phyloP scores from a whole-genome alignment of 2,888 invertebrate species.

The Fissipunctia ypsillon region DNA sequence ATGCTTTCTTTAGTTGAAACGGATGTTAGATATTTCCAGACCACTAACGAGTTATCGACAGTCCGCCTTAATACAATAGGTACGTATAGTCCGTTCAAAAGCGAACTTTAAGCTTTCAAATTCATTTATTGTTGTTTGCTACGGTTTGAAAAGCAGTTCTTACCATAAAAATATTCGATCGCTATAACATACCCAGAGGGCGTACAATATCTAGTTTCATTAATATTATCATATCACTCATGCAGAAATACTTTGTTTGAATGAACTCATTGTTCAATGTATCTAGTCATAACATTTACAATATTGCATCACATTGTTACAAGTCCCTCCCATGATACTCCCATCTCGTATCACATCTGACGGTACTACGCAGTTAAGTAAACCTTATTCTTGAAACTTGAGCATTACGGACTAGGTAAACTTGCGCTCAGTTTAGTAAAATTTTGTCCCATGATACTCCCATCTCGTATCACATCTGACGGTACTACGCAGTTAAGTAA shows the following conservation, averaged over 20 bases:
- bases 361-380: slow-evolving; percentile 8
- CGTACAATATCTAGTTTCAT: too few relatives aligned
- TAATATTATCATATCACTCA: too few relatives aligned
- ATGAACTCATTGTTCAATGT: slow-evolving; percentile 6
- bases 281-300: neutral
- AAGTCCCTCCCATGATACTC: neutral
- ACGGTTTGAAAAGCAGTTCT: too few relatives aligned
- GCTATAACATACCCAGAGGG: too few relatives aligned
- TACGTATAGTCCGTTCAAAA: neutral
- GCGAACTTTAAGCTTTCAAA: slow-evolving; percentile 13
- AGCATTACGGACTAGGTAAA: too few relatives aligned
- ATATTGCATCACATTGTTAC: slow-evolving; percentile 42
- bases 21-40: slow-evolving; percentile 9
- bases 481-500: slow-evolving; percentile 5
- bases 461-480: slow-evolving; percentile 12
- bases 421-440: too few relatives aligned
- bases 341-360: slow-evolving; percentile 10
- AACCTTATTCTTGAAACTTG: too few relatives aligned
- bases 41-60: neutral
- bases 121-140: too few relatives aligned
- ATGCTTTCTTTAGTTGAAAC: neutral
- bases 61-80: too few relatives aligned
- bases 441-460: too few relatives aligned
- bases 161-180: too few relatives aligned
- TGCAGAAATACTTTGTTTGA: too few relatives aligned